phyloP scores from a whole-genome alignment of 1,140 invertebrate species.

The Octopus bimaculoides region DNA sequence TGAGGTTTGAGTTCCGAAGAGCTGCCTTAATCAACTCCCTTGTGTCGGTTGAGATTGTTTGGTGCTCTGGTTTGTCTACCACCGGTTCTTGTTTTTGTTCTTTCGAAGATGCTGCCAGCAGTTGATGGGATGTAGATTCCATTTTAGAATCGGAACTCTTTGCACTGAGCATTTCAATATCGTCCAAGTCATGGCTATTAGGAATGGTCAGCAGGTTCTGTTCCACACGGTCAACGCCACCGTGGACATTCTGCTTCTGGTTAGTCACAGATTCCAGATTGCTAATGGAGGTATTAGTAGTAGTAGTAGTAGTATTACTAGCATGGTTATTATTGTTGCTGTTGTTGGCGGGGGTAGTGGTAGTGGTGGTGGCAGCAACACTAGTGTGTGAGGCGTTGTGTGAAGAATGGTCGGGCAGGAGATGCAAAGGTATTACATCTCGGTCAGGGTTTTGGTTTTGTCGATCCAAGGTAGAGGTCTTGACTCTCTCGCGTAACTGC shows the following conservation, averaged over 20 bases:
- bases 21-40: constrained; percentile 50
- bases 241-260: constrained; percentile 15
- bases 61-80: constrained; percentile 20
- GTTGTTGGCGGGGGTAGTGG: not conserved
- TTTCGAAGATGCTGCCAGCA: not conserved
- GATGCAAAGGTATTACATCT: too few relatives aligned
- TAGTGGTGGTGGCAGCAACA: not conserved
- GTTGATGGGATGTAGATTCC: constrained; percentile 17
- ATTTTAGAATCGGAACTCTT: constrained; percentile 34
- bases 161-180: constrained; percentile 54
- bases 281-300: not conserved
- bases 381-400: not conserved
- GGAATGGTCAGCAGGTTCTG: constrained; percentile 24
- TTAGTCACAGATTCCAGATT: constrained; percentile 28
- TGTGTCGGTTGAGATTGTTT: constrained; percentile 47
- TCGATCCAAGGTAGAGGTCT: not conserved
- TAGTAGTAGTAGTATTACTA: not conserved
- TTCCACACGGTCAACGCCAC: constrained; percentile 28
- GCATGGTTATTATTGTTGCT: not conserved
- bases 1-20: constrained; percentile 38
- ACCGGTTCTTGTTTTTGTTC: not conserved
- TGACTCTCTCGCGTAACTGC: not conserved
- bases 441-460: too few relatives aligned
- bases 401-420: not conserved
- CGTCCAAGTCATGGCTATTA: constrained; percentile 17